Percentiles rank a stretch among this genome's conserved stretches.
phyloP scores from a whole-genome alignment of 37 sponge, comb jelly and placozoan species.

The Theonella swinhoei region DNA sequence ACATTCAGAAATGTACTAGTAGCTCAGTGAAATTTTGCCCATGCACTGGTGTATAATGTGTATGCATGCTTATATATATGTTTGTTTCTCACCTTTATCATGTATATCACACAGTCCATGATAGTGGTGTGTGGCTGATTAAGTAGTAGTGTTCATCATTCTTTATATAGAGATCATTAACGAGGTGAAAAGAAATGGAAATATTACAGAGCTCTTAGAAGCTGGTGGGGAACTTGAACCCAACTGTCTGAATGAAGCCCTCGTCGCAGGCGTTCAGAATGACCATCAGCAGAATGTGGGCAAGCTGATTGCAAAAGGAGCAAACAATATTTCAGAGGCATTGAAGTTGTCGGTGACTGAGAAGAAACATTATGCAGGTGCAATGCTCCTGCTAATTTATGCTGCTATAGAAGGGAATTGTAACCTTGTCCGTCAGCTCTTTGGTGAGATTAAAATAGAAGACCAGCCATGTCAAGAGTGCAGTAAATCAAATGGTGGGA shows the following conservation, averaged over 20 bases:
- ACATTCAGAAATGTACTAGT: too few relatives aligned
- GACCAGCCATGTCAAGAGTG: neutral
- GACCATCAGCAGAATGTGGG: slow-evolving; percentile 22
- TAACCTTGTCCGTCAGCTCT: neutral
- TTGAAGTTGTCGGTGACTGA: neutral
- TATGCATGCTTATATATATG: too few relatives aligned
- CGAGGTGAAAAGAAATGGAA: slow-evolving; percentile 43
- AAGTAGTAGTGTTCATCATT: too few relatives aligned
- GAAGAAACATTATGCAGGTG: slow-evolving; percentile 1
- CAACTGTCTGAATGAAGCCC: slow-evolving; percentile 25
- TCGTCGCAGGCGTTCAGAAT: slow-evolving; percentile 28
- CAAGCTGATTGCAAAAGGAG: slow-evolving; percentile 31
- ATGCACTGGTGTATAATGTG: too few relatives aligned
- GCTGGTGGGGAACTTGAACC: neutral
- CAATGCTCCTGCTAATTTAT: slow-evolving; percentile 11
- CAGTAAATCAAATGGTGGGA: neutral
- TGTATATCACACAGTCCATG: too few relatives aligned
- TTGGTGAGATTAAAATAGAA: neutral
- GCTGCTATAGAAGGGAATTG: slow-evolving; percentile 12
- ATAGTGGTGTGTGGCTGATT: too few relatives aligned
- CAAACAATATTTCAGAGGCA: slow-evolving; percentile 15
- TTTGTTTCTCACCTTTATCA: too few relatives aligned
- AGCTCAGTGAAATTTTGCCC: too few relatives aligned
- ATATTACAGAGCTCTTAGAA: slow-evolving; percentile 28
- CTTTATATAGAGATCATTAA: slow-evolving; percentile 53